These are phyloP conservation scores for Aphelinus atriplicis DNA, from an alignment of 1,140 invertebrate genomes.

Conservation along the genomic window DNA sequence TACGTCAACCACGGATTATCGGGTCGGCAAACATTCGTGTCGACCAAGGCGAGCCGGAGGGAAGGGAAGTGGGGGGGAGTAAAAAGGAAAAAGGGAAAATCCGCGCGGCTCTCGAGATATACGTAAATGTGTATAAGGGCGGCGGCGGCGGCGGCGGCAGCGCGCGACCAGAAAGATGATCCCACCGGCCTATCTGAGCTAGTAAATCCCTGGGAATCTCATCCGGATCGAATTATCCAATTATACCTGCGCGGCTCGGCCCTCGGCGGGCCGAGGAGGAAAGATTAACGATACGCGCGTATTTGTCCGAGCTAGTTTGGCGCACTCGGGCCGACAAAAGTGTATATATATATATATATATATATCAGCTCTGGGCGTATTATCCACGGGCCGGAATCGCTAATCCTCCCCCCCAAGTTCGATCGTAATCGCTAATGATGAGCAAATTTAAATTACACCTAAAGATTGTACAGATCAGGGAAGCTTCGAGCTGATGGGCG, in stretches of 20 bases:
- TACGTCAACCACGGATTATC: constrained; percentile 33
- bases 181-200: constrained; percentile 21
- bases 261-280: neutral
- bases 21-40: constrained; percentile 3
- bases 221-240: constrained; percentile 50
- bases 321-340: constrained; percentile 4
- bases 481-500: too few species aligned
- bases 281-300: constrained; percentile 13
- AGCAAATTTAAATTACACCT: neutral
- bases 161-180: constrained; percentile 31
- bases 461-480: too few species aligned
- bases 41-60: neutral
- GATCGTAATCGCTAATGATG: too few species aligned
- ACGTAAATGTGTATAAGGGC: too few species aligned
- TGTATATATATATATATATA: neutral
- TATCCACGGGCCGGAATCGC: too few species aligned
- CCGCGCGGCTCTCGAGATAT: neutral
- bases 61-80: too few species aligned
- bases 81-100: constrained; percentile 10
- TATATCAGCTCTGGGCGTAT: too few species aligned
- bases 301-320: too few species aligned
- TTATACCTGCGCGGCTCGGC: constrained; percentile 38
- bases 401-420: too few species aligned
- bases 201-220: constrained; percentile 32
- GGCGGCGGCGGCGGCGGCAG: neutral